These are phyloP conservation scores for Phengaris arion DNA, from an alignment of 2,888 invertebrate genomes.

Conservation along the genomic window DNA sequence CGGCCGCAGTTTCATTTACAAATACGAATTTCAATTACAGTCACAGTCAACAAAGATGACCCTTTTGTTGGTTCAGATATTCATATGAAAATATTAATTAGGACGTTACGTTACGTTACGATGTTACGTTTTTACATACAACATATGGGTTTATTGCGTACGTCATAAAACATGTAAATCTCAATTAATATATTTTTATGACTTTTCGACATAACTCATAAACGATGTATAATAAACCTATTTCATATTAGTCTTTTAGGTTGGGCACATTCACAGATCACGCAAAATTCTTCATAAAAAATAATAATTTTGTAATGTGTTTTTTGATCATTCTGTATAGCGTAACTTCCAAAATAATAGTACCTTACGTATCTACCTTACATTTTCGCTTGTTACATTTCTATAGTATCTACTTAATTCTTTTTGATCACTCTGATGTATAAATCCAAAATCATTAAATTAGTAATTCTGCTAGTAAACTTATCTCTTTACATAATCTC, in stretches of 20 bases:
- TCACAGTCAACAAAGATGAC: background rate
- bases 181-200: slow-evolving; percentile 7
- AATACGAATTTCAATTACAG: background rate
- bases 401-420: too few relatives aligned
- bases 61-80: background rate
- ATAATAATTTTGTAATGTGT: too few relatives aligned
- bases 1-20: background rate
- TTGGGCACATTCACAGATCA: too few relatives aligned
- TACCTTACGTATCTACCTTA: too few relatives aligned
- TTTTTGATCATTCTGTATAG: too few relatives aligned
- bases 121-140: background rate
- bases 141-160: background rate
- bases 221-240: slow-evolving; percentile 16
- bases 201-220: background rate
- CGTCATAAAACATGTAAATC: slow-evolving; percentile 16
- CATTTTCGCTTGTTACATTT: too few relatives aligned
- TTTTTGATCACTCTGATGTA: too few relatives aligned
- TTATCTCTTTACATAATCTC: too few relatives aligned
- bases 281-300: too few relatives aligned
- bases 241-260: background rate
- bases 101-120: background rate
- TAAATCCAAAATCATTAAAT: too few relatives aligned
- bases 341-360: too few relatives aligned
- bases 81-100: background rate
- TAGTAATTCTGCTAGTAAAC: too few relatives aligned